These are phyloP conservation scores for Coregonus sp. DNA, from an alignment of 2,797 vertebrate genomes.

Conservation along the genomic window DNA sequence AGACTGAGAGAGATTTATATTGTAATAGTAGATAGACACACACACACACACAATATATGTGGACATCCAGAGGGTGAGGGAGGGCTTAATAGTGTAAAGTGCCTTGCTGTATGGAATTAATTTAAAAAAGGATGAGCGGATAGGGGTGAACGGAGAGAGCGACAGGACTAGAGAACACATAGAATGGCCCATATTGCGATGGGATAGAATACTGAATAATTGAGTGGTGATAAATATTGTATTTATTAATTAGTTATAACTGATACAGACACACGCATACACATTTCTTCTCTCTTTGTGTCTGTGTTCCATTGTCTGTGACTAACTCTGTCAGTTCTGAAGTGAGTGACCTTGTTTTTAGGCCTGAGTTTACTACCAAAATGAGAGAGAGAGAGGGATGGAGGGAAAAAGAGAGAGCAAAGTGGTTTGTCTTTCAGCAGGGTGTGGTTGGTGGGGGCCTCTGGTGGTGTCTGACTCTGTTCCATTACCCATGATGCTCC, in stretches of 20 bases:
- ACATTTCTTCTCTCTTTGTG: too few relatives aligned
- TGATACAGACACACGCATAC: too few relatives aligned
- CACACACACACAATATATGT: neutral
- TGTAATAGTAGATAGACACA: constrained; percentile 18
- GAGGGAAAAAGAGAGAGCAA: too few relatives aligned
- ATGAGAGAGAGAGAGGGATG: too few relatives aligned
- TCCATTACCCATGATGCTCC: constrained; percentile 52
- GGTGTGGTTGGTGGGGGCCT: constrained; percentile 46
- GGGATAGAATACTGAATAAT: constrained; percentile 24
- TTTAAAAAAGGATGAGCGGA: constrained; percentile 42
- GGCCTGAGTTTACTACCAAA: too few relatives aligned
- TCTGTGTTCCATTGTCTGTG: too few relatives aligned
- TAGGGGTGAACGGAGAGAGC: constrained; percentile 8
- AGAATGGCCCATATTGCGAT: constrained; percentile 44
- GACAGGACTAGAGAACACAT: constrained; percentile 9
- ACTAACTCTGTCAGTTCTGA: too few relatives aligned
- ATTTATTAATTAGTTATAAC: too few relatives aligned
- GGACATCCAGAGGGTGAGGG: constrained; percentile 13
- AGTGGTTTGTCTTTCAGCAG: too few relatives aligned
- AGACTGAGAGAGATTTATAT: neutral
- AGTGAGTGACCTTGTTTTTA: too few relatives aligned
- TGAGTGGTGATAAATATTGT: too few relatives aligned
- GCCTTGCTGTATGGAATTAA: constrained; percentile 65
- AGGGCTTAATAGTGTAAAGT: too few relatives aligned
- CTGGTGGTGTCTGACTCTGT: constrained; percentile 2